These are phyloP conservation scores for Kryptolebias ocellatus DNA, from an alignment of 2,797 vertebrate species.

Conservation along the genomic window DNA sequence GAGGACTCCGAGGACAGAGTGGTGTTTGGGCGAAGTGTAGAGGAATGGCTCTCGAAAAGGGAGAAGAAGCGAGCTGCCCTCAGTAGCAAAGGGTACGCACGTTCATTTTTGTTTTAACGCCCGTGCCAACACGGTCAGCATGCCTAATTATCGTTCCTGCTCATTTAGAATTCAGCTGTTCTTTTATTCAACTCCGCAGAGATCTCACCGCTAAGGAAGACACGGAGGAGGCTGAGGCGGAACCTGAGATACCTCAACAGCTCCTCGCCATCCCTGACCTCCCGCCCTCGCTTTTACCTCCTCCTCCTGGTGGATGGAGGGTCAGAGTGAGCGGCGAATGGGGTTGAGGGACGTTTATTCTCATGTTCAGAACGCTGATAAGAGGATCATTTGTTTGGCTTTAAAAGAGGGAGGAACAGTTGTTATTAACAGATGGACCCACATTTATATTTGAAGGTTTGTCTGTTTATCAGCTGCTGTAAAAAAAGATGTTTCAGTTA, in stretches of 20 bases:
- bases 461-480: neutral
- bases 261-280: slow-evolving; percentile 90
- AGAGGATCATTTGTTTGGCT: slow-evolving; percentile 1
- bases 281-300: slow-evolving; percentile 89
- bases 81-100: slow-evolving; percentile 83
- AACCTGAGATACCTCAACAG: slow-evolving; percentile 83
- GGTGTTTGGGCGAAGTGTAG: slow-evolving; percentile 71
- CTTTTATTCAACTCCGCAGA: slow-evolving; percentile 66
- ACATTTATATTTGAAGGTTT: neutral
- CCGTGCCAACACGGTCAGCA: slow-evolving; percentile 30
- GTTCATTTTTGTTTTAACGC: slow-evolving; percentile 26
- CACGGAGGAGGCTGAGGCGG: slow-evolving; percentile 54
- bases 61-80: slow-evolving; percentile 80
- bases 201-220: slow-evolving; percentile 68
- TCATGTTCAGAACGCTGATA: slow-evolving; percentile 5
- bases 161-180: slow-evolving; percentile 48
- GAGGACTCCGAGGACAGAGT: slow-evolving; percentile 72
- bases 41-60: slow-evolving; percentile 91
- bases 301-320: slow-evolving; percentile 84
- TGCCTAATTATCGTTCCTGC: slow-evolving; percentile 30
- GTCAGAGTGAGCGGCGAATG: slow-evolving; percentile 82
- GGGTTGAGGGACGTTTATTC: slow-evolving; percentile 81
- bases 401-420: neutral
- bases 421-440: neutral
- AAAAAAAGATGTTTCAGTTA: neutral